Base-by-base conservation (phyloP, 2,888 invertebrate species). In the Rhingia campestris region DNA sequence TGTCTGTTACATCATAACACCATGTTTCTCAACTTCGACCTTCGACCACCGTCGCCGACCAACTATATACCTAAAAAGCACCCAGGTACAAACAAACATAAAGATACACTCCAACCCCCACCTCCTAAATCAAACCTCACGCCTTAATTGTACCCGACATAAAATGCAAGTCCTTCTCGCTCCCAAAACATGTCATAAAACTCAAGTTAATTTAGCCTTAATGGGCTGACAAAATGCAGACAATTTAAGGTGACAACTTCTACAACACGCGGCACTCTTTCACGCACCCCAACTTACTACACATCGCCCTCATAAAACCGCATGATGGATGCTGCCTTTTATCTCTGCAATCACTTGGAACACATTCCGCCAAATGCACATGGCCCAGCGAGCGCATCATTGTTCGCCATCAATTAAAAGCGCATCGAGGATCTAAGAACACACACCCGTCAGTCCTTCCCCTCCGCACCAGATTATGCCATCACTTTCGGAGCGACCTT, bases 241-340 rank as follows among this genome's bases (percentile, higher is more conserved):
- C 58, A 69, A 53, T 77, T 82, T 69, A 69, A 82, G 73, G 63
- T 82, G 63, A 77, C 80, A 73, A 22, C 54, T 67, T 67, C 49
- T 32, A 66, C 56, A 63, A 61, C 49, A 77, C 30, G 72, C 77
- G 77, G 77, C 63, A 73, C 63, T 82, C 22, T 82, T 67, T 67
- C 53, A 39, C 43, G 4, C 22, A 22, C 10, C 35, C 2, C n/a
- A 56, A 41, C 32, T 37, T 37, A 54, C 69, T 56, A 14, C 61
- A 37, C 51, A 53, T 12, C 54, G 54, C 6, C 54, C 70, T 66
- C 69, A 70, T 80, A 75, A 84, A 74, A 54, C 64, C 66, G 4
- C 64, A 66, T 84, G 84, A 84, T 80, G 59, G 61, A 84, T 84
- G 66, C 61, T 58, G 59, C 80, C 84, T 84, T 84, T 84, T 84